Conservation (phyloP, 2,888 invertebrate genomes). For the Stegophylla sp. region DNA sequence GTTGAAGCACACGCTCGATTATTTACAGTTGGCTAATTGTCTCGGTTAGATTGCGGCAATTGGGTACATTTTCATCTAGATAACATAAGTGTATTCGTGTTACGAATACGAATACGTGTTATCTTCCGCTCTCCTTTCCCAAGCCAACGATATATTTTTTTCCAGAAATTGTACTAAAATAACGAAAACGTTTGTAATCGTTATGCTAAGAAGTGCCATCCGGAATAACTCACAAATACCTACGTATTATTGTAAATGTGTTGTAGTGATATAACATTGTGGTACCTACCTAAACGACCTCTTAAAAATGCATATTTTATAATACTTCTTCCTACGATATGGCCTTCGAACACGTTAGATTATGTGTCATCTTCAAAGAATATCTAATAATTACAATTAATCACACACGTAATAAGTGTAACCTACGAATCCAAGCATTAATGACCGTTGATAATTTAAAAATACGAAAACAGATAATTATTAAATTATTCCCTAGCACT, state of each 20-base stretch:
- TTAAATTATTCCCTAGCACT: no score
- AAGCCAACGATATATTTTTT: neutral
- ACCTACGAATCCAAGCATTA: no score
- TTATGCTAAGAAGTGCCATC: no score
- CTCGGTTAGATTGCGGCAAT: conserved; percentile 27
- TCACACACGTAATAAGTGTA: neutral
- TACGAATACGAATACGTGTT: neutral
- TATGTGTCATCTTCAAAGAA: conserved; percentile 14
- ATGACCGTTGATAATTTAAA: no score
- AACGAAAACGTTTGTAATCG: no score
- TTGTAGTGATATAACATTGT: no score
- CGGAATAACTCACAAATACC: neutral
- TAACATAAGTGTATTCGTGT: conserved; percentile 15
- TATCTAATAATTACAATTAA: neutral
- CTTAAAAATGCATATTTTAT: neutral
- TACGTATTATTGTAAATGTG: no score
- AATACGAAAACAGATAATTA: no score
- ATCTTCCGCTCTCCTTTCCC: conserved; percentile 1
- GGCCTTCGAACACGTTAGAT: neutral
- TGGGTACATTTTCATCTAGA: conserved; percentile 39
- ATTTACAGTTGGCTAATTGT: conserved; percentile 44
- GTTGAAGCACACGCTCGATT: conserved; percentile 46
- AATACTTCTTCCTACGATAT: neutral
- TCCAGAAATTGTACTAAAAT: neutral
- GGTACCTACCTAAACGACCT: no score